phyloP scores from a whole-genome alignment of 2,888 invertebrate genomes.

The Cryptocephalus moraei region DNA sequence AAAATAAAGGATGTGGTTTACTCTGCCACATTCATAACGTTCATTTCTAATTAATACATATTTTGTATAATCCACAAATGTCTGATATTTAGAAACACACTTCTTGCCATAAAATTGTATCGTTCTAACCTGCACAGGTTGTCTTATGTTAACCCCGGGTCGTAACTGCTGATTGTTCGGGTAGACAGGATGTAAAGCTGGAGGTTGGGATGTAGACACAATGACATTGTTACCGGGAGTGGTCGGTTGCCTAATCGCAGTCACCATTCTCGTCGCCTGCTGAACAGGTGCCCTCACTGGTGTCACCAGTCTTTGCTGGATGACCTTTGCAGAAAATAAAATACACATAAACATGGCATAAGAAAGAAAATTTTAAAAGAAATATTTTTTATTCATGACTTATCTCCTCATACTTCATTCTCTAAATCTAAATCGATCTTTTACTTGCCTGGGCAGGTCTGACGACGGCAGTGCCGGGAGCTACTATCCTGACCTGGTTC shows the following conservation, averaged over 20 bases:
- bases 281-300: slow-evolving; percentile 32
- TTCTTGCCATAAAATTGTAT: too few species aligned
- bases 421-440: too few species aligned
- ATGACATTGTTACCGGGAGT: slow-evolving; percentile 26
- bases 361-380: too few species aligned
- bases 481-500: slow-evolving; percentile 52
- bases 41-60: too few species aligned
- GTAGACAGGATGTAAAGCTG: slow-evolving; percentile 37
- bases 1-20: too few species aligned
- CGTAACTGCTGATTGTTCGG: slow-evolving; percentile 18
- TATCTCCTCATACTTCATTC: too few species aligned
- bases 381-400: too few species aligned
- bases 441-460: slow-evolving; percentile 31
- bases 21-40: too few species aligned
- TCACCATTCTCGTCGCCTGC: slow-evolving; percentile 32
- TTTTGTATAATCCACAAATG: too few species aligned
- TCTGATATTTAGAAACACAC: too few species aligned
- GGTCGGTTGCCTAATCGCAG: slow-evolving; percentile 32
- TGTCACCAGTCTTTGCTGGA: slow-evolving; percentile 47
- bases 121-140: slow-evolving; percentile 26
- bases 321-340: slow-evolving; percentile 28
- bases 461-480: slow-evolving; percentile 40
- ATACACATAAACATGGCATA: too few species aligned
- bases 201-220: slow-evolving; percentile 37
- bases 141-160: slow-evolving; percentile 12